These are phyloP conservation scores for Aotus griseimembra DNA, from an alignment of 2,797 vertebrate genomes.

Conservation along the genomic window DNA sequence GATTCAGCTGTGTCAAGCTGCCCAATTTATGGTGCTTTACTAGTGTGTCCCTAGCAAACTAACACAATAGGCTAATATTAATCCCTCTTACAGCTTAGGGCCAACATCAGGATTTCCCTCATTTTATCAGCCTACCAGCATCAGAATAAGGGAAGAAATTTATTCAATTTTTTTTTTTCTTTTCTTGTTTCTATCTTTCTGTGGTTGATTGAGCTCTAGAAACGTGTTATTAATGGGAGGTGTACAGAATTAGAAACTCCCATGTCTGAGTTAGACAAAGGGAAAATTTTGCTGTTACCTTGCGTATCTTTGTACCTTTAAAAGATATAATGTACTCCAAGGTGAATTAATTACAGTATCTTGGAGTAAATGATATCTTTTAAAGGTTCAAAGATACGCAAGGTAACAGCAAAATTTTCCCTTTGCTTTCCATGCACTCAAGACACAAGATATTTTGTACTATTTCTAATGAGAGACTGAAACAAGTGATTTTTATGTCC, in stretches of 20 bases:
- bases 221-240: neutral
- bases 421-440: neutral
- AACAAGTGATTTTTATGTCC: neutral
- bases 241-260: neutral
- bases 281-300: neutral
- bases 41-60: neutral
- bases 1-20: neutral
- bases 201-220: neutral
- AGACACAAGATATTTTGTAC: neutral
- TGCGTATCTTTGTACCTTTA: neutral
- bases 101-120: neutral
- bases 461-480: neutral
- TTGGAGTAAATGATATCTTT: neutral
- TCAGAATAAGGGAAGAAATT: neutral
- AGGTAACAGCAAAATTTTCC: neutral
- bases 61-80: neutral
- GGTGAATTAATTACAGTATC: neutral
- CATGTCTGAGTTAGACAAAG: neutral
- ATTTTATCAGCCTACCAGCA: neutral
- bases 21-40: neutral
- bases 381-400: neutral
- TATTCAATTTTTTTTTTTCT: neutral
- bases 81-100: neutral
- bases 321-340: neutral
- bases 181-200: neutral